These are phyloP conservation scores for Phortica okadai DNA, from an alignment of 2,888 invertebrate genomes.

Conservation along the genomic window DNA sequence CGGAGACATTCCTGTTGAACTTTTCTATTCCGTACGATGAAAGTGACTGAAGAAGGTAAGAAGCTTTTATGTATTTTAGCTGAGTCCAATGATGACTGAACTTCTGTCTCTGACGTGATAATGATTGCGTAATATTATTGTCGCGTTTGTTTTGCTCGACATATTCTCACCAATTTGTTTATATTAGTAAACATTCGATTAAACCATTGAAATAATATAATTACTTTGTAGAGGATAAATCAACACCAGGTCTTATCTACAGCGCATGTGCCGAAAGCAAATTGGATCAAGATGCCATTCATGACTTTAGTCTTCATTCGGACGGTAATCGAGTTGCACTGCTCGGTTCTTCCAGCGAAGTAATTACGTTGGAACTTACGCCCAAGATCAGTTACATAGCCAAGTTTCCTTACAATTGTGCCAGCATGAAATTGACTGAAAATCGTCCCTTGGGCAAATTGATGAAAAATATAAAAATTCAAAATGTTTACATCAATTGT, in stretches of 20 bases:
- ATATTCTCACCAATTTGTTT: constrained; percentile 38
- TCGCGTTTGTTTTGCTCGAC: constrained; percentile 52
- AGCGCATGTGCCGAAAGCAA: constrained; percentile 53
- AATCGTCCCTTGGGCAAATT: constrained; percentile 55
- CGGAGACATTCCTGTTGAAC: constrained; percentile 49
- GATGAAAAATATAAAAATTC: constrained; percentile 54
- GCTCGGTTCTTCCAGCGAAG: constrained; percentile 55
- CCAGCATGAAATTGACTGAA: constrained; percentile 38
- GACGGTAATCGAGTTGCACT: constrained; percentile 54
- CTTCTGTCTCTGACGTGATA: not conserved
- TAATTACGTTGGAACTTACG: constrained; percentile 60
- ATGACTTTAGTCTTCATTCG: constrained; percentile 57
- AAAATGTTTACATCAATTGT: constrained; percentile 54
- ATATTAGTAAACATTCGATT: no score
- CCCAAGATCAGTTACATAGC: constrained; percentile 44
- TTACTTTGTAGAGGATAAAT: not conserved
- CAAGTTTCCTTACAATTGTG: constrained; percentile 59
- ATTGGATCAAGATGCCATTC: constrained; percentile 57
- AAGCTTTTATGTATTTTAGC: not conserved
- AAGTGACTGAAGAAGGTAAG: constrained; percentile 47
- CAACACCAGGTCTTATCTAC: constrained; percentile 43
- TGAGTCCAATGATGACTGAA: not conserved
- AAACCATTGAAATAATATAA: not conserved
- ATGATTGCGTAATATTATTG: not conserved
- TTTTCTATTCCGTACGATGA: constrained; percentile 49